Conservation (phyloP, 2,797 vertebrate species). For the Syndactyla subalaris region DNA sequence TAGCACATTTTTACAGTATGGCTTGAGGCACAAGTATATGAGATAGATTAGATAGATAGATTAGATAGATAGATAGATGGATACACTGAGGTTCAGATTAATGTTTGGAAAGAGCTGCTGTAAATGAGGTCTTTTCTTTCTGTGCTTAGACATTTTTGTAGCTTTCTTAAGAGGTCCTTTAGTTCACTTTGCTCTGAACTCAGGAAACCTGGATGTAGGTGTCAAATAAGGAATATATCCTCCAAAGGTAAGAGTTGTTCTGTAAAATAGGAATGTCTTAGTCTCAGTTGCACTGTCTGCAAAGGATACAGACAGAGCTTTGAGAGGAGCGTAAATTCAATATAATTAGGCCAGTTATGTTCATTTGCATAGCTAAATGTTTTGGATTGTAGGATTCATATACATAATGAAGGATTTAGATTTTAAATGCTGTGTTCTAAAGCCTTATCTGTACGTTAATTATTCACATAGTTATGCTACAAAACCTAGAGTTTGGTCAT, state of each 20-base stretch:
- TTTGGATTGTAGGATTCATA: neutral
- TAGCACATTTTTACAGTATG: neutral
- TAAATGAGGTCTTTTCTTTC: neutral
- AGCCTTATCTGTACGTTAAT: neutral
- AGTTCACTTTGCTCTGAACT: neutral
- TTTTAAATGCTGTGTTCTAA: neutral
- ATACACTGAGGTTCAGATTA: neutral
- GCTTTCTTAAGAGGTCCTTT: neutral
- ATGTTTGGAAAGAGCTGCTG: neutral
- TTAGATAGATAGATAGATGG: neutral
- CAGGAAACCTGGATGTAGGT: neutral
- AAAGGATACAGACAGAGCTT: neutral
- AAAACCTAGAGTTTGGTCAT: neutral
- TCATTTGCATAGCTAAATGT: neutral
- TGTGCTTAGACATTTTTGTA: neutral
- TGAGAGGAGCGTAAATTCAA: neutral
- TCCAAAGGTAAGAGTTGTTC: neutral
- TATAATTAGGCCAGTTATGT: neutral
- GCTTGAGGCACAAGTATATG: neutral
- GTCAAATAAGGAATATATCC: neutral
- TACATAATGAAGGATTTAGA: neutral
- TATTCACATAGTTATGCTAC: neutral
- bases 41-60: neutral
- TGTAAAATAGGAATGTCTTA: neutral
- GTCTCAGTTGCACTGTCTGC: neutral